phyloP scores from a whole-genome alignment of 2,888 invertebrate genomes.

The Matsumyia berberina region DNA sequence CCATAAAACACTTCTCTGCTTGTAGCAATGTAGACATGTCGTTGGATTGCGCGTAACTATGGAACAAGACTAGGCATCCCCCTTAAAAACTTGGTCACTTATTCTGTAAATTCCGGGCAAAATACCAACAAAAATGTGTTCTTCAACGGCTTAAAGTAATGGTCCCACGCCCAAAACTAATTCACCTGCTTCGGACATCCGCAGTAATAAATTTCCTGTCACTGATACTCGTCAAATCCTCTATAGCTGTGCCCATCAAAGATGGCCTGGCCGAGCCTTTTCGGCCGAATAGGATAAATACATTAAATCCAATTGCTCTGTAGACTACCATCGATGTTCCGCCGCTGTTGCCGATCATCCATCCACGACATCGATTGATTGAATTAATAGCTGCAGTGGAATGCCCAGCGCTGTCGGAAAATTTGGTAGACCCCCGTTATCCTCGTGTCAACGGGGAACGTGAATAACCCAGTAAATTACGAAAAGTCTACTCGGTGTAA shows the following conservation, averaged over 20 bases:
- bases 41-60: too few relatives aligned
- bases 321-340: slow-evolving; percentile 21
- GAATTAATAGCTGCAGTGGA: slow-evolving; percentile 41
- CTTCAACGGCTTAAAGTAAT: too few relatives aligned
- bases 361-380: slow-evolving; percentile 39
- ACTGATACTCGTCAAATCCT: slow-evolving; percentile 10
- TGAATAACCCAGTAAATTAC: slow-evolving; percentile 52
- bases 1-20: too few relatives aligned
- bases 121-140: too few relatives aligned
- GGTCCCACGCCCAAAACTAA: neutral
- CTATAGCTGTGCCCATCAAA: slow-evolving; percentile 15
- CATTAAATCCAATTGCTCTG: slow-evolving; percentile 32
- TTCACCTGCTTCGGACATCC: slow-evolving; percentile 1
- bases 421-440: slow-evolving; percentile 6
- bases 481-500: slow-evolving; percentile 35
- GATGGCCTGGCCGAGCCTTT: slow-evolving; percentile 21
- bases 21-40: too few relatives aligned
- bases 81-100: too few relatives aligned
- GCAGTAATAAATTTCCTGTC: slow-evolving; percentile 39
- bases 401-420: slow-evolving; percentile 27
- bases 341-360: slow-evolving; percentile 27
- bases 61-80: too few relatives aligned
- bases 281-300: slow-evolving; percentile 22
- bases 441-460: slow-evolving; percentile 7
- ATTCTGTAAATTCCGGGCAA: too few relatives aligned